Conservation (phyloP, 2,113 vertebrate genomes). For the Antechinus flavipes region DNA sequence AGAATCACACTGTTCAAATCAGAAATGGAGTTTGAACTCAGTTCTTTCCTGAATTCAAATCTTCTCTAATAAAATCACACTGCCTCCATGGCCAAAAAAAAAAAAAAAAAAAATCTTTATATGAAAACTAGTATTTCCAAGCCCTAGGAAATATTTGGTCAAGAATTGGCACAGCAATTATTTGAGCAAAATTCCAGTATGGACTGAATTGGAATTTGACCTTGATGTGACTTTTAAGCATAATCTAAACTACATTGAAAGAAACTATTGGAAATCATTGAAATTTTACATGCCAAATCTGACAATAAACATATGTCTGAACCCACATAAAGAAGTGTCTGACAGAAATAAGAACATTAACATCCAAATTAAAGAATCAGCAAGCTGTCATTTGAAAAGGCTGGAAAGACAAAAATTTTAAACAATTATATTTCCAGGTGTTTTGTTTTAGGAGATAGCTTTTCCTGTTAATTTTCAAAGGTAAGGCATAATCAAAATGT, state of each 20-base stretch:
- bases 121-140: conserved; percentile 27
- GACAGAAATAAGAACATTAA: neutral
- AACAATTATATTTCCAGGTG: neutral
- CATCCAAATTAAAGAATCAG: neutral
- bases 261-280: conserved; percentile 39
- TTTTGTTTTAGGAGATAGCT: neutral
- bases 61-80: neutral
- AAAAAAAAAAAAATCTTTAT: neutral
- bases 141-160: neutral
- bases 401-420: conserved; percentile 22
- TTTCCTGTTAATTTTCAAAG: conserved; percentile 23
- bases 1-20: neutral
- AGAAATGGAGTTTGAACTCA: neutral
- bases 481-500: conserved; percentile 71
- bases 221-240: conserved; percentile 24
- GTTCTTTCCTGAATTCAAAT: neutral
- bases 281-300: neutral
- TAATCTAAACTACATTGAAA: conserved; percentile 26
- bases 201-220: conserved; percentile 19
- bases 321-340: neutral
- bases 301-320: neutral
- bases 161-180: neutral
- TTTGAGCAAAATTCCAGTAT: neutral
- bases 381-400: neutral
- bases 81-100: conserved; percentile 7